These are phyloP conservation scores for Psylliodes chrysocephalus DNA, from an alignment of 2,888 invertebrate genomes.

Conservation along the genomic window DNA sequence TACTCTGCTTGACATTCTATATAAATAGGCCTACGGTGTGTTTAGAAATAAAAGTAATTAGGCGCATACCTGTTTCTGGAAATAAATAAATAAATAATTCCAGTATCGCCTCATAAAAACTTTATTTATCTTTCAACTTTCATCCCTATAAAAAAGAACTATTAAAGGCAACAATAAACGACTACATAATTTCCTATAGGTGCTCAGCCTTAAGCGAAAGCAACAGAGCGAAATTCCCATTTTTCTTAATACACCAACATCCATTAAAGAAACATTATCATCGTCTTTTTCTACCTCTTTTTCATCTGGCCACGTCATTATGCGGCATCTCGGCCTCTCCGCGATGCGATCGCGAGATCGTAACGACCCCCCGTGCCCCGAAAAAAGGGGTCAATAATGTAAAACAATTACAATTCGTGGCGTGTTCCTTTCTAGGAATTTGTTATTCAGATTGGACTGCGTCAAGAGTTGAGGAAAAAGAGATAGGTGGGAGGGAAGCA, in stretches of 20 bases:
- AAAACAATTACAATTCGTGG: conserved; percentile 43
- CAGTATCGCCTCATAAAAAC: too few species aligned
- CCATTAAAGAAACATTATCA: conserved; percentile 32
- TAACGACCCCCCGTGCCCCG: background rate
- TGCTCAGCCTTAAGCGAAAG: background rate
- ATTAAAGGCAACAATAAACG: background rate
- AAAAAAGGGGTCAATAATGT: conserved; percentile 41
- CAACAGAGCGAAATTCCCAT: conserved; percentile 3
- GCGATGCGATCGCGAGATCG: background rate
- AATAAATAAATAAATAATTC: too few species aligned
- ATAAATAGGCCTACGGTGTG: too few species aligned
- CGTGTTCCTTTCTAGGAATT: conserved; percentile 35
- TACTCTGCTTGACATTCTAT: too few species aligned
- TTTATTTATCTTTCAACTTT: too few species aligned
- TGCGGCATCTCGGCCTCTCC: conserved; percentile 22
- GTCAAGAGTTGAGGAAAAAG: conserved; percentile 24
- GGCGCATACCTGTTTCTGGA: too few species aligned
- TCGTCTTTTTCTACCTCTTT: conserved; percentile 12
- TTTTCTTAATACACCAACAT: conserved; percentile 25
- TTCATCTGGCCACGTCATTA: conserved; percentile 21
- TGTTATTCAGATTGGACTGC: conserved; percentile 43
- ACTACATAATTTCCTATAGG: background rate
- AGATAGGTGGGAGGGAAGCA: conserved; percentile 16
- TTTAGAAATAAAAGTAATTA: too few species aligned
- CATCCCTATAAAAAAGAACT: background rate